Base-by-base conservation (phyloP, 64 coral and sea anemone genomes). In the Dendronephthya gigantea region DNA sequence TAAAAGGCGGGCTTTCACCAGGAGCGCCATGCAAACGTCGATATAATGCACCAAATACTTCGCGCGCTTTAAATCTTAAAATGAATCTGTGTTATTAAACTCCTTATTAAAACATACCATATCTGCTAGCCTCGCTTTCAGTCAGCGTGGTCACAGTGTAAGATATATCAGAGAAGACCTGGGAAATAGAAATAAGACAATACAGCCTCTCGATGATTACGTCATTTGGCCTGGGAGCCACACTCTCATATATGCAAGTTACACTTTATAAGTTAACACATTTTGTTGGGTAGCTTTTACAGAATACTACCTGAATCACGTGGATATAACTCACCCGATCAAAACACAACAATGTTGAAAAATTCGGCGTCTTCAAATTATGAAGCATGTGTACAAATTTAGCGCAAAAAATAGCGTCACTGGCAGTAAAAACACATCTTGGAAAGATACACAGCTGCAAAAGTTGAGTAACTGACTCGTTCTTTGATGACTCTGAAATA, bases 361-460 rank as follows among this genome's bases (percentile, higher is more conserved):
- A 98, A 87, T 98, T 98, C 36, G 92, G 95, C 0, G 95, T 98
- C 90, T 98, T 98, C 4, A 98, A 87, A 59, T 98, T 98, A 81
- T 98, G 95, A 28, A 98, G 82, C 88, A 92, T 98, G 87, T 98
- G 95, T n/a, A 98, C 95, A 92, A 98, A 98, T 84, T 93, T 98
- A 10, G 95, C 95, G 68, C 95, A 98, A 68, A 93, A 98, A 35
- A 98, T 86, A 6, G 95, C 95, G 82, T 98, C 95, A 75, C 95
- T 98, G 4, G 95, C 92, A 0, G 95, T 98, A 40, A 87, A 98
- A 4, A 98, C 95, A 88, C 95, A 98, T 48, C 95, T 84, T 45
- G 95, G 95, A 65, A 98, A 98, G 87, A 98, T 98, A 65, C 95
- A 98, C 50, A 98, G 84, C 82, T 98, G 95, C 19, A 98, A 87